phyloP scores from a whole-genome alignment of 2,888 invertebrate species.

The Galerucella calmariensis region DNA sequence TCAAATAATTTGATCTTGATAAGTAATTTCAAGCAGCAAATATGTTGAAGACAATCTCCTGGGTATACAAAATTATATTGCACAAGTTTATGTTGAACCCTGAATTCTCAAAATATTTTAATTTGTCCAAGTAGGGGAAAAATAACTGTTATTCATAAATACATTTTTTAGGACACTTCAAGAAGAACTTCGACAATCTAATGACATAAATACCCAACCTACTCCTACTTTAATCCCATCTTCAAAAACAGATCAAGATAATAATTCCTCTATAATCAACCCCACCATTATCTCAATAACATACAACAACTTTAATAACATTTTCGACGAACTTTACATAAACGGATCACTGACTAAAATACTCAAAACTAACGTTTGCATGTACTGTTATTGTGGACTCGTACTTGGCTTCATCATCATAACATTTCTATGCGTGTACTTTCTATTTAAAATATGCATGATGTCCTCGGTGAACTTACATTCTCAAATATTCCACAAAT shows the following conservation, averaged over 20 bases:
- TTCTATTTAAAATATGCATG: conserved; percentile 68
- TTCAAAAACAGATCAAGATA: neutral
- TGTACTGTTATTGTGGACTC: neutral
- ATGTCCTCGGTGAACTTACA: conserved; percentile 80
- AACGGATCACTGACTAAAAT: neutral
- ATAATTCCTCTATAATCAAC: neutral
- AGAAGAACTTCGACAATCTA: conserved; percentile 49
- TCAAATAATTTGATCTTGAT: too few relatives aligned
- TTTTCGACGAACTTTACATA: neutral
- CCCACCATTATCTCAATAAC: neutral
- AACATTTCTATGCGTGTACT: neutral
- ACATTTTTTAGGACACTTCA: conserved; percentile 54
- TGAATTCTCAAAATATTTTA: too few relatives aligned
- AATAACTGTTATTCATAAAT: neutral
- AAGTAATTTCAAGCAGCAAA: too few relatives aligned
- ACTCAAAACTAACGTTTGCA: neutral
- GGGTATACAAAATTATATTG: too few relatives aligned
- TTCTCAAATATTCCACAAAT: conserved; percentile 79
- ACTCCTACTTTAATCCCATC: too few relatives aligned
- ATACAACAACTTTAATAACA: neutral
- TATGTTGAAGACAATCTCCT: too few relatives aligned
- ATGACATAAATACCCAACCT: conserved; percentile 29
- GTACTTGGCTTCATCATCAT: neutral
- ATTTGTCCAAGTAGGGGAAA: neutral
- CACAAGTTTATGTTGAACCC: too few relatives aligned